Evolutionary conservation across 2,888 invertebrate genomes (phyloP), one percentile per base, ranked within the genome.

Genomic region (Tiphia femorata): DNA sequence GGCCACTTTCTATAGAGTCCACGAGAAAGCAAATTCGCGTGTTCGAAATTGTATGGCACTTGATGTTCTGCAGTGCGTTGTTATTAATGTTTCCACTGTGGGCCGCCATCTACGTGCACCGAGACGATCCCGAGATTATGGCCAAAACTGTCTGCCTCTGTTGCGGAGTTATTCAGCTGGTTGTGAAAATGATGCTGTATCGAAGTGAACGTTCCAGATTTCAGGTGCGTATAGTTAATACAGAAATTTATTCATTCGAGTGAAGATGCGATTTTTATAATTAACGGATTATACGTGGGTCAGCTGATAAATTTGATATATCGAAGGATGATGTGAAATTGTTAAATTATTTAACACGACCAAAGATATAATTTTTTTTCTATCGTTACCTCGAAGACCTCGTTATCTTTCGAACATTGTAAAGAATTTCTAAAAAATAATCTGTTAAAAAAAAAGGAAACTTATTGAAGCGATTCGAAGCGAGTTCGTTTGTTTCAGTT

Each of bases 131-230:
- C 3, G 7, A 55, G 1, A 27, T 61, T 17, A 35, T 59, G 12
- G 49, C 56, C 4, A 53, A 64, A 47, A 54, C 68, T 1, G 42
- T 50, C n/a, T 49, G 46, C 12, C 48, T 64, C n/a, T 3, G 47
- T 2, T 46, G 49, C 0, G 58, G 51, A 1, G 47, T 53, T 20
- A 7, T 38, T 1, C 60, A 62, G 33, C 42, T 53, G 8, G 12
- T 54, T 7, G 23, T 40, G n/a, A 69, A 67, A 40, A 56, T 61
- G 25, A 6, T 58, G 3, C 16, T 46, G 6, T 50, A 37, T 8
- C 44, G 44, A 27, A 6, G 50, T 14, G 33, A 59, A 37, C 51
- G 48, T 17, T 25, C 40, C 5, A 50, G 40, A 7, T 49, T 65
- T 38, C 65, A 61, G 57, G 70, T 64, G 17, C 3, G 37, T 21